Percentiles rank a stretch among this genome's conserved stretches.
phyloP scores from a whole-genome alignment of 2,888 invertebrate genomes.

The Andricus curvator region DNA sequence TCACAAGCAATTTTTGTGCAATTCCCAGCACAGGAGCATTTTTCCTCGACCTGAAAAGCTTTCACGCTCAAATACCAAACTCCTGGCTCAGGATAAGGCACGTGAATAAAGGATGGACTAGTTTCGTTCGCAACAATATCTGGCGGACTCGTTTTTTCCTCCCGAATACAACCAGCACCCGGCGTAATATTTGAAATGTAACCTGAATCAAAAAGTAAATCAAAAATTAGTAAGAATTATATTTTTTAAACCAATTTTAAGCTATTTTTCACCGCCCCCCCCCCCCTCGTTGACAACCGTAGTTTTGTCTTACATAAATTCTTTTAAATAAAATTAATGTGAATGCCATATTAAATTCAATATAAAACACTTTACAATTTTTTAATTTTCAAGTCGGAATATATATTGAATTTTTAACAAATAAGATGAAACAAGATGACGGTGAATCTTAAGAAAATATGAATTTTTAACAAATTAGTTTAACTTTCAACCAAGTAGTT shows the following conservation, averaged over 20 bases:
- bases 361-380: too few relatives aligned
- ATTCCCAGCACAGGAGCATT: conserved; percentile 77
- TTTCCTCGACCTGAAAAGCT: conserved; percentile 83
- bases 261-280: too few relatives aligned
- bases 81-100: conserved; percentile 92
- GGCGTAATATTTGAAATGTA: conserved; percentile 65
- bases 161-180: conserved; percentile 63
- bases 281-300: too few relatives aligned
- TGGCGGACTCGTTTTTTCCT: conserved; percentile 45
- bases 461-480: too few relatives aligned
- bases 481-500: too few relatives aligned
- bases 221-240: background rate
- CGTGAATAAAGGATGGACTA: conserved; percentile 82
- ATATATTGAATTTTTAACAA: too few relatives aligned
- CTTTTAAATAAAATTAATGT: too few relatives aligned
- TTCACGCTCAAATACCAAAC: conserved; percentile 89
- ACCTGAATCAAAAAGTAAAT: conserved; percentile 57
- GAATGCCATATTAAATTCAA: too few relatives aligned
- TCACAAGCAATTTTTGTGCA: conserved; percentile 74
- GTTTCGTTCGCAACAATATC: conserved; percentile 60
- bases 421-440: too few relatives aligned
- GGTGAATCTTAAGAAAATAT: too few relatives aligned
- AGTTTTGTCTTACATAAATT: too few relatives aligned
- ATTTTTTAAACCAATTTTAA: too few relatives aligned
- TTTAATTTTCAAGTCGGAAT: background rate